Conservation (phyloP, 2,888 invertebrate genomes). For the Macropis europaea region DNA sequence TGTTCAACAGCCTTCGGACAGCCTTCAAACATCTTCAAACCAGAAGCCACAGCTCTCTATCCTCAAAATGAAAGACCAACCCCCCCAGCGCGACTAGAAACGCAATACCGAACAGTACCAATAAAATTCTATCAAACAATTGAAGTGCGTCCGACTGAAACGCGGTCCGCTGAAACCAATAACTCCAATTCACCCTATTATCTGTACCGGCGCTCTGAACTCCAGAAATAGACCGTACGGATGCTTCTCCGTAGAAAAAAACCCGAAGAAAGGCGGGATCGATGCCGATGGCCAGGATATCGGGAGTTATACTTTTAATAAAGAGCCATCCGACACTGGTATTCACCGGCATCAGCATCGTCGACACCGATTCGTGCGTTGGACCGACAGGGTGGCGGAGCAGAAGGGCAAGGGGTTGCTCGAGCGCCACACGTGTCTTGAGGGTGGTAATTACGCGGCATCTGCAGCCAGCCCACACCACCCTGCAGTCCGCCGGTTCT, state of each 20-base stretch:
- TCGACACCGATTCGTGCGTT: slow-evolving; percentile 40
- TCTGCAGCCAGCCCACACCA: slow-evolving; percentile 75
- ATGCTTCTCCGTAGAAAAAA: slow-evolving; percentile 9
- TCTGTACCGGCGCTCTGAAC: no score
- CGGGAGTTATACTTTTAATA: slow-evolving; percentile 78
- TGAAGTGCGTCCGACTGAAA: no score
- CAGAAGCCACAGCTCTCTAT: no score
- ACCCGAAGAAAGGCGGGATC: slow-evolving; percentile 42
- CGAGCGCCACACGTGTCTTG: slow-evolving; percentile 79
- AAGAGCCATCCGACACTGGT: slow-evolving; percentile 66
- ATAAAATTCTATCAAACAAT: no score
- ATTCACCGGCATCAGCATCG: slow-evolving; percentile 43
- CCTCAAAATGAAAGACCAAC: no score
- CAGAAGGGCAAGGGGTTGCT: slow-evolving; percentile 63
- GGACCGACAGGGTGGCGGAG: slow-evolving; percentile 24
- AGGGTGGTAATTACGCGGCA: slow-evolving; percentile 80
- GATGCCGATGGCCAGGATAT: slow-evolving; percentile 54
- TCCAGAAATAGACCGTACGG: no score
- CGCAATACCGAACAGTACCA: no score
- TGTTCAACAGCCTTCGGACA: no score
- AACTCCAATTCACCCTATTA: no score
- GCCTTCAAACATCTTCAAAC: no score
- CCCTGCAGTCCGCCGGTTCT: slow-evolving; percentile 66
- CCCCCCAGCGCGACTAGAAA: no score
- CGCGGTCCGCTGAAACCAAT: no score